These are phyloP conservation scores for Drosophila carrolli DNA, from an alignment of 1,140 invertebrate species.

Conservation along the genomic window DNA sequence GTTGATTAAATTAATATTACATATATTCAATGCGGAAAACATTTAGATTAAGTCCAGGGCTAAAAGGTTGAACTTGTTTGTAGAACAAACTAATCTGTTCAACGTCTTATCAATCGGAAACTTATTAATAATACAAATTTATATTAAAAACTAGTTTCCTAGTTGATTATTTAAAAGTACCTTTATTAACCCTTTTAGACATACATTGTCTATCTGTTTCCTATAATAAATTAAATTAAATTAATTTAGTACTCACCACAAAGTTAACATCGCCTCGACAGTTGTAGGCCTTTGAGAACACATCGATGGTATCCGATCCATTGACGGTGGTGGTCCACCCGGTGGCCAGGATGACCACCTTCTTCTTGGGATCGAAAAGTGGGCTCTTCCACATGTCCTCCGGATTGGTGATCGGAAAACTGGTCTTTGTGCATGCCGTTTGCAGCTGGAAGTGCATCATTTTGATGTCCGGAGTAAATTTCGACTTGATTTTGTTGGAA, in stretches of 20 bases:
- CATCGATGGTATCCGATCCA: slow-evolving; percentile 66
- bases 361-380: slow-evolving; percentile 66
- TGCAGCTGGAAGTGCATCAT: slow-evolving; percentile 73
- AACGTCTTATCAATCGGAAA: not conserved
- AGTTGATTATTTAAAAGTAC: too few relatives aligned
- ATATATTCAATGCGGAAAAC: not conserved
- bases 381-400: slow-evolving; percentile 67
- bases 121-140: not conserved
- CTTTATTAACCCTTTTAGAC: not conserved
- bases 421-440: slow-evolving; percentile 48
- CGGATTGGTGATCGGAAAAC: slow-evolving; percentile 52
- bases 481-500: slow-evolving; percentile 61
- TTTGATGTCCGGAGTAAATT: slow-evolving; percentile 63
- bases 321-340: slow-evolving; percentile 81
- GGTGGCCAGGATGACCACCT: slow-evolving; percentile 76
- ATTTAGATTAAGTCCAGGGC: not conserved
- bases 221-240: not conserved
- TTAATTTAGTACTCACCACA: slow-evolving; percentile 61
- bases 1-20: not conserved
- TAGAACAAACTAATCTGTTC: not conserved
- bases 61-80: too few relatives aligned
- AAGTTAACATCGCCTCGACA: slow-evolving; percentile 80
- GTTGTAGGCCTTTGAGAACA: slow-evolving; percentile 67
- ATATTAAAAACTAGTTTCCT: not conserved
- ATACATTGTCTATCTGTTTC: too few relatives aligned